These are phyloP conservation scores for Nymphicus hollandicus DNA, from an alignment of 2,113 vertebrate species.

Conservation along the genomic window DNA sequence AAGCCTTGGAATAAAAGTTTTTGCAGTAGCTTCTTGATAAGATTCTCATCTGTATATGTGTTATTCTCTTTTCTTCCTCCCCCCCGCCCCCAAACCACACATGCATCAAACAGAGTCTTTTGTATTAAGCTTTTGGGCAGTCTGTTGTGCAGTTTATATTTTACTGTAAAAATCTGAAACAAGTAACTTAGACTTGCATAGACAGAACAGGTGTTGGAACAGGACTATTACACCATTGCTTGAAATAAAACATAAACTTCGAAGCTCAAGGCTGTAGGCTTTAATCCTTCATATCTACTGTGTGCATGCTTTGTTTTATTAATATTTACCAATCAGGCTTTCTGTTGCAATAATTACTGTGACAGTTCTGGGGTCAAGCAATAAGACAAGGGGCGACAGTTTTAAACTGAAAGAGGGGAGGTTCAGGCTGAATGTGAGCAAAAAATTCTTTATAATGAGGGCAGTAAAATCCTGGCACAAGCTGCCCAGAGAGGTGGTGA, in stretches of 20 bases:
- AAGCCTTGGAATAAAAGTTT: background rate
- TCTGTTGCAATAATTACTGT: background rate
- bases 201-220: background rate
- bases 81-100: background rate
- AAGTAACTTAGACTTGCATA: background rate
- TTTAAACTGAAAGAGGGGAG: background rate
- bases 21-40: background rate
- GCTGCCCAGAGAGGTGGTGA: background rate
- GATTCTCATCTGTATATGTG: fast-evolving
- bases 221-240: background rate
- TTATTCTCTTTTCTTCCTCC: background rate
- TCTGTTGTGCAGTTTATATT: background rate
- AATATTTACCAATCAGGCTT: background rate
- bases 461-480: background rate
- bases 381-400: background rate
- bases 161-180: background rate
- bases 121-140: background rate
- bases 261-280: background rate
- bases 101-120: background rate
- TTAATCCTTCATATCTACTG: background rate
- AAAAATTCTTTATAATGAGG: background rate
- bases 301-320: background rate
- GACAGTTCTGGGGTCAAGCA: background rate
- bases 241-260: background rate
- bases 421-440: background rate